phyloP scores from a whole-genome alignment of 2,888 invertebrate species.

The Amphipoea oculea region DNA sequence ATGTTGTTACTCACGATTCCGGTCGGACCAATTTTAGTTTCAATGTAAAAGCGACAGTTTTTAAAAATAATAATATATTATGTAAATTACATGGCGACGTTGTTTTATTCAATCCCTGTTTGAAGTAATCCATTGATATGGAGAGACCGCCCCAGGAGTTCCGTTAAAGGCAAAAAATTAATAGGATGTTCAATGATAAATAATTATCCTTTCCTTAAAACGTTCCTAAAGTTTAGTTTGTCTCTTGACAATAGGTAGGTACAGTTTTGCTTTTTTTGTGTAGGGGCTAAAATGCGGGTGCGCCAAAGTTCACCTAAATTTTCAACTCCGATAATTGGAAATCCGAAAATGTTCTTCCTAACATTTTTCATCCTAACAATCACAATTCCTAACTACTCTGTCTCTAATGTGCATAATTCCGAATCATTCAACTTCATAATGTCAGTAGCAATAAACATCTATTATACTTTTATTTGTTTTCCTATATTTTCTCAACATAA shows the following conservation, averaged over 20 bases:
- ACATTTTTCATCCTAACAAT: too few species aligned
- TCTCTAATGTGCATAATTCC: too few species aligned
- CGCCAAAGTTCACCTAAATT: too few species aligned
- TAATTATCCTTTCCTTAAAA: neutral
- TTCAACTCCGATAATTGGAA: too few species aligned
- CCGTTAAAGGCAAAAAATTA: neutral
- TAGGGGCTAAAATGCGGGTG: neutral
- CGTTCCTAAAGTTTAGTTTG: neutral
- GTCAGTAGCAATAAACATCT: too few species aligned
- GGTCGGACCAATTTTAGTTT: slow-evolving; percentile 88
- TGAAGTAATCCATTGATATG: neutral
- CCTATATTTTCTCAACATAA: too few species aligned
- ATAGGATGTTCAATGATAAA: neutral
- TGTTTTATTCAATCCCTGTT: slow-evolving; percentile 72
- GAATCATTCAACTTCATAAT: too few species aligned
- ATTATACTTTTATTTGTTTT: too few species aligned
- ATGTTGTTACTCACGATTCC: slow-evolving; percentile 83
- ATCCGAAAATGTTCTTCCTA: too few species aligned
- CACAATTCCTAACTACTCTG: too few species aligned
- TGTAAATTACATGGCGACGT: slow-evolving; percentile 82
- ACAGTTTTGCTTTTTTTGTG: neutral
- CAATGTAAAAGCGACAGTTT: slow-evolving; percentile 84
- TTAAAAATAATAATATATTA: slow-evolving; percentile 87
- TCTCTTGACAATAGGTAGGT: neutral
- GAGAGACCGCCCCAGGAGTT: too few species aligned